phyloP scores from a whole-genome alignment of 2,113 vertebrate species.

The Macaca nemestrina region DNA sequence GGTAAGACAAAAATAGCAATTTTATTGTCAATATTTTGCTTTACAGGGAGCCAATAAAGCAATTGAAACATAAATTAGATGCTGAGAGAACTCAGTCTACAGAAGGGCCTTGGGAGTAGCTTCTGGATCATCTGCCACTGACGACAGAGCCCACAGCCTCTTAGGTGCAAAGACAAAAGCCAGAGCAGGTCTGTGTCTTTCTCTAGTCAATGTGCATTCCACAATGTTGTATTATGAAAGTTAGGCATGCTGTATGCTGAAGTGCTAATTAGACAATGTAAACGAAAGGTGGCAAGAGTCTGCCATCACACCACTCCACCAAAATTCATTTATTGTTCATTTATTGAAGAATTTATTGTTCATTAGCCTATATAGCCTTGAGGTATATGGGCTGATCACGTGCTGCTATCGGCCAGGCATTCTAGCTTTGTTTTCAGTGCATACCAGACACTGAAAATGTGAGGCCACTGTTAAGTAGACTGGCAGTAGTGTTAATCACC shows the following conservation, averaged over 20 bases:
- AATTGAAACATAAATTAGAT: constrained; percentile 70
- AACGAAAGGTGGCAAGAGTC: background rate
- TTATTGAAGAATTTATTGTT: background rate
- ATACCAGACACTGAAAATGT: background rate
- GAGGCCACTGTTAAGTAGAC: background rate
- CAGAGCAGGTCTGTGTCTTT: constrained; percentile 13
- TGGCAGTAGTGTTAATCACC: no score
- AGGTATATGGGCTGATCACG: background rate
- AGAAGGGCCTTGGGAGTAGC: constrained; percentile 37
- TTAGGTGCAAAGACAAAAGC: constrained; percentile 53
- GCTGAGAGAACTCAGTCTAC: constrained; percentile 65
- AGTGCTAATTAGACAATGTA: background rate
- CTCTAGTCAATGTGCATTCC: background rate
- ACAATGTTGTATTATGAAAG: background rate
- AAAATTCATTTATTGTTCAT: background rate
- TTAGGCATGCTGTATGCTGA: background rate
- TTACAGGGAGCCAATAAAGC: constrained; percentile 83
- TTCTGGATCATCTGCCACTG: constrained; percentile 57
- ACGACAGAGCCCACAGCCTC: constrained; percentile 10
- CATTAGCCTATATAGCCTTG: background rate
- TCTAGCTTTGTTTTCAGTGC: background rate
- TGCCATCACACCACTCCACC: accelerated
- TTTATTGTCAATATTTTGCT: constrained; percentile 84
- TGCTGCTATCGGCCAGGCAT: background rate
- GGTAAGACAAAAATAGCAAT: constrained; percentile 79